Base-by-base conservation (phyloP, 2,113 vertebrate species). In the Stomatorhinus ivindoensis region DNA sequence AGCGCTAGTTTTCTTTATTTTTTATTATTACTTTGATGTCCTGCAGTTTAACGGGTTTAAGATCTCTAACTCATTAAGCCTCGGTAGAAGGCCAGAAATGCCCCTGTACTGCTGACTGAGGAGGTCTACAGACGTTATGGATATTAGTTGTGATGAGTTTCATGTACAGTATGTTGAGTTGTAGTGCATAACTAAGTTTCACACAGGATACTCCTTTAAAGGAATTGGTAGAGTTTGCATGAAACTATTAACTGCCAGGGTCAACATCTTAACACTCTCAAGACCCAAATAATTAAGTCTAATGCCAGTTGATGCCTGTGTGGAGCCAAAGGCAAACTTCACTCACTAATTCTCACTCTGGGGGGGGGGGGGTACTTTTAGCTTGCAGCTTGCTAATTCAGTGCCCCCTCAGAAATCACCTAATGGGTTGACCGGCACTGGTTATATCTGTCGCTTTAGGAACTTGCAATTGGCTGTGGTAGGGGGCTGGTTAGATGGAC, bases 61-160 rank as follows among this genome's bases (percentile, higher is more conserved):
- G 21, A 82, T 44, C 27, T 89, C 48, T 10, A 24, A 61, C 50
- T 85, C n/a, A 44, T 58, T 55, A 55, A 84, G 73, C 88, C 35
- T 27, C 5, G 11, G 21, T 35, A 46, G 35, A 83, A n/a, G 73
- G 50, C 46, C 50, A 46, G 35, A 42, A 21, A 21, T 42, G 35
- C 24, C 4, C 24, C 19, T 24, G 21, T 61, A 10, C 8, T 58
- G 76, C 8, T 55, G 31, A n/a, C 48, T 89, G 65, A 35, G 3
- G 0, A 31, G 69, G 88, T 51, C 31, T 76, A 53, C 31, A 27
- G 69, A 39, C 21, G 76, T 89, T 44, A 53, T 39, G 73, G 69
- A 39, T 42, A 88, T 88, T 88, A 83, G 55, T 89, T 47, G n/a
- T 61, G 39, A 46, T 84, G 83, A 42, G 19, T 89, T 84, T 83